These are phyloP conservation scores for Drosophila kepulauana DNA, from an alignment of 1,140 invertebrate species.

Conservation along the genomic window DNA sequence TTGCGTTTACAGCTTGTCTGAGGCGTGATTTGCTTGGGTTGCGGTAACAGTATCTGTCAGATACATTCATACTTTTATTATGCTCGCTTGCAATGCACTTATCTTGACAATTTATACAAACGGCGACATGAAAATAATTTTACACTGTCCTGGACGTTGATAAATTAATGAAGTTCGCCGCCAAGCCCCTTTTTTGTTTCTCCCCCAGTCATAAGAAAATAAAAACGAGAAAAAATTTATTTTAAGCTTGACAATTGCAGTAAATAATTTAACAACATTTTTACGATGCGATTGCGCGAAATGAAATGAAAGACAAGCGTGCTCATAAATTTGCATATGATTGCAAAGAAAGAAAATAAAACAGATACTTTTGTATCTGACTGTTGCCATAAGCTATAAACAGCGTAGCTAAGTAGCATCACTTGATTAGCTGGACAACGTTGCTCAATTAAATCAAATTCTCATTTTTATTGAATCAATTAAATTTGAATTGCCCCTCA, in stretches of 20 bases:
- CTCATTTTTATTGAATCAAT: constrained; percentile 28
- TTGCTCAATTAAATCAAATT: constrained; percentile 27
- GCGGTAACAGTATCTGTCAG: constrained; percentile 55
- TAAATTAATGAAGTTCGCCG: constrained; percentile 69
- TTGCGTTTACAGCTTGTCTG: constrained; percentile 34
- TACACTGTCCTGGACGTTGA: constrained; percentile 42
- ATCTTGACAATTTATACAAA: constrained; percentile 38
- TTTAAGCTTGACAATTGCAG: constrained; percentile 35
- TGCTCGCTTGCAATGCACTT: constrained; percentile 33
- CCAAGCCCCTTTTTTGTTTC: constrained; percentile 55
- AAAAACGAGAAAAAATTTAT: constrained; percentile 12
- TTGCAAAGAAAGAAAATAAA: constrained; percentile 20
- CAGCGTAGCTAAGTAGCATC: constrained; percentile 41
- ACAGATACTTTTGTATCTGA: constrained; percentile 54
- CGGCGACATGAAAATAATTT: constrained; percentile 48
- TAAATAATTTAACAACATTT: constrained; percentile 62
- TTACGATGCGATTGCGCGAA: constrained; percentile 50
- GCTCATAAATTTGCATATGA: constrained; percentile 69
- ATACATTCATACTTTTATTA: constrained; percentile 42
- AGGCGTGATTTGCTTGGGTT: constrained; percentile 52
- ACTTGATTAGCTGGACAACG: constrained; percentile 26
- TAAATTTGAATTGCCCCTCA: constrained; percentile 29
- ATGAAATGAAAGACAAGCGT: constrained; percentile 33
- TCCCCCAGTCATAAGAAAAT: neutral
- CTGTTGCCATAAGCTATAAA: constrained; percentile 27